Evolutionary conservation across 2,888 invertebrate genomes (phyloP).

Genomic region (Heteromurus nitidus): DNA sequence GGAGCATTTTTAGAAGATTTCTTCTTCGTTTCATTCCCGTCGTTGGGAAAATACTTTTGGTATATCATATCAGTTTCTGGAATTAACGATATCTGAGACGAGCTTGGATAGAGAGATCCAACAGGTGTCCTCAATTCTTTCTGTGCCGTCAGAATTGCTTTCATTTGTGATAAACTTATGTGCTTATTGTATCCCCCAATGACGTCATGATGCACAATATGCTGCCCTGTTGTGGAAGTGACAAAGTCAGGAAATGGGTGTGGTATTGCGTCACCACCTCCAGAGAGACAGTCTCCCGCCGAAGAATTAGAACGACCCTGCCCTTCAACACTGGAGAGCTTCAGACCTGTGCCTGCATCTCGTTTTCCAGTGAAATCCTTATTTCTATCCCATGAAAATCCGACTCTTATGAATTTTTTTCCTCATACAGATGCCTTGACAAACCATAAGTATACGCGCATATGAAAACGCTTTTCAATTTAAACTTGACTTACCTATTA

Average conservation of each 20-base stretch:
- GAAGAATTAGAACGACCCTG: neutral
- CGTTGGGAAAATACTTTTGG: conserved; percentile 41
- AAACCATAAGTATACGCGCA: neutral
- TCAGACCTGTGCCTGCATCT: neutral
- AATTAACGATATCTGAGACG: conserved; percentile 54
- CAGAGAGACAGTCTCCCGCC: neutral
- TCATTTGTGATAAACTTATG: conserved; percentile 22
- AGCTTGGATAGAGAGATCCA: conserved; percentile 51
- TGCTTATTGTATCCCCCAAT: neutral
- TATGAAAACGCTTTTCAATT: neutral
- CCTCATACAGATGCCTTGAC: neutral
- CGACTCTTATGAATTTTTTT: neutral
- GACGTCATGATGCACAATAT: neutral
- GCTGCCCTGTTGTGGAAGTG: neutral
- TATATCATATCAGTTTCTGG: conserved; percentile 45
- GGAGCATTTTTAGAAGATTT: neutral
- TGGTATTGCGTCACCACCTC: neutral
- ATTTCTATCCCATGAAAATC: neutral
- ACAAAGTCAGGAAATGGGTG: neutral
- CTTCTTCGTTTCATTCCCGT: neutral
- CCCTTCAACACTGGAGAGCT: neutral
- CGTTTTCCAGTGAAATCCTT: neutral
- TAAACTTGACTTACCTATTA: neutral
- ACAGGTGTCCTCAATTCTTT: conserved; percentile 58
- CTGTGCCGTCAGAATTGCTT: conserved; percentile 56